Base-by-base conservation (phyloP, 2,113 vertebrate species). In the Pelecanus crispus region DNA sequence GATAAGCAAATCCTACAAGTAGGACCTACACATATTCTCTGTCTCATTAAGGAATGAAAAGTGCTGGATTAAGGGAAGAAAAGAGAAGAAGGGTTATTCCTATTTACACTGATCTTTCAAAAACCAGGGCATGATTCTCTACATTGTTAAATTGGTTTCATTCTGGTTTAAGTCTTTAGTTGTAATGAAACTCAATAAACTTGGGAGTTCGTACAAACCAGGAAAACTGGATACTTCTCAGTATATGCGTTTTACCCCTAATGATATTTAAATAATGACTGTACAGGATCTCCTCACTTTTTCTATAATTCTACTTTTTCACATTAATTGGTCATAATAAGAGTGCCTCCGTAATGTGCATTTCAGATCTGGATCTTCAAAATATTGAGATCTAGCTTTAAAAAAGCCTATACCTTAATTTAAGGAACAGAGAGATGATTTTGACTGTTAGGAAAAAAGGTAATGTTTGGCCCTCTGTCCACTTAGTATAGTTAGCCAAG, bases 31-130 rank as follows among this genome's bases (percentile, higher is more conserved):
- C 21, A 78, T 77, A 52, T 81, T 88, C 44, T 85, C 36, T 49
- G 12, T 58, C 92, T 97, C 79, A 81, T 95, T 97, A 96, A 88
- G 56, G 45, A 81, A 86, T 65, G 42, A 92, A 94, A 96, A 97
- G 22, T 92, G 11, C 65, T 77, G 36, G 52, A n/a, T 63, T 94
- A 87, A 90, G 55, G 61, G 67, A 91, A 86, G 70, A 96, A 92
- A 92, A 42, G 29, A 92, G 52, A 86, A 83, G 28, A 84, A 72
- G 22, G 49, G 73, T 80, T 95, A 88, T 90, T 90, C 38, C 13
- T 96, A 36, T 93, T 95, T 96, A 81, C 61, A 79, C 2, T 42
- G 61, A 86, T 86, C 55, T 84, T 93, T 70, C 74, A 89, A 80
- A 95, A 87, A 32, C 53, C 12, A 10, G 52, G 34, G 24, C 25